Percentiles rank a stretch among this genome's conserved stretches.
These are phyloP conservation scores for Lasioglossum figueresi DNA, from an alignment of 2,888 invertebrate genomes.

Conservation along the genomic window DNA sequence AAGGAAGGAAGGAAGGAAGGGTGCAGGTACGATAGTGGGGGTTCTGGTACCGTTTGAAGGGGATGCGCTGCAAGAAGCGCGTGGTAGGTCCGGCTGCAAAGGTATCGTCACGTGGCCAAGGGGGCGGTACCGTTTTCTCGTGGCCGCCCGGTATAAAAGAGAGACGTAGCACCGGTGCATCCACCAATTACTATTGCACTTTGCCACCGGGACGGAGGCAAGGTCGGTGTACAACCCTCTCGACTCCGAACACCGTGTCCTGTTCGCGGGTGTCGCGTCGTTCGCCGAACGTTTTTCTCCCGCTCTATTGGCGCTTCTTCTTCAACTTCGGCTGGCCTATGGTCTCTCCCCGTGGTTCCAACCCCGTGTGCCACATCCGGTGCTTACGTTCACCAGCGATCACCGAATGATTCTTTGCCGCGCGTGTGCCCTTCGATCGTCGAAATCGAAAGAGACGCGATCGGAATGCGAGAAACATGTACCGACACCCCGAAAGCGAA, in stretches of 20 bases:
- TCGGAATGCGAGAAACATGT: not conserved
- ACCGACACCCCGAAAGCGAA: not conserved
- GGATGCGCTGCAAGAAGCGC: conserved; percentile 68
- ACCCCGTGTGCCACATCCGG: not conserved
- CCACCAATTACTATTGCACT: conserved; percentile 76
- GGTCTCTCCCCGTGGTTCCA: conserved; percentile 1
- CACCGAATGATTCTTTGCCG: not conserved
- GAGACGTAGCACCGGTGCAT: conserved; percentile 73
- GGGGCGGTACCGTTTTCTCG: conserved; percentile 75
- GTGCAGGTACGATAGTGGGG: conserved; percentile 56
- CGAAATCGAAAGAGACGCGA: not conserved
- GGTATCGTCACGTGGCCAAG: conserved; percentile 74
- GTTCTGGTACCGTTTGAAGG: conserved; percentile 60
- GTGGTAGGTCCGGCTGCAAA: conserved; percentile 68
- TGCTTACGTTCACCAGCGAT: conserved; percentile 8
- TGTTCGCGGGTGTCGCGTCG: conserved; percentile 38
- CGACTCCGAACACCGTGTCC: conserved; percentile 24
- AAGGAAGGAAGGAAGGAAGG: conserved; percentile 53
- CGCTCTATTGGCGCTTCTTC: not conserved
- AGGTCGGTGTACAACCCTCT: conserved; percentile 53
- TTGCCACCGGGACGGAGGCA: conserved; percentile 62
- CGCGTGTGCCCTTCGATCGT: conserved; percentile 22
- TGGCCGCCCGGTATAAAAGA: conserved; percentile 74
- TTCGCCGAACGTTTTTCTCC: not conserved
- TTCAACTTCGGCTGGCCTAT: not conserved